Percentiles rank a stretch among this genome's conserved stretches.
Conservation (phyloP, 2,888 invertebrate genomes). For the Epistrophe eligans region DNA sequence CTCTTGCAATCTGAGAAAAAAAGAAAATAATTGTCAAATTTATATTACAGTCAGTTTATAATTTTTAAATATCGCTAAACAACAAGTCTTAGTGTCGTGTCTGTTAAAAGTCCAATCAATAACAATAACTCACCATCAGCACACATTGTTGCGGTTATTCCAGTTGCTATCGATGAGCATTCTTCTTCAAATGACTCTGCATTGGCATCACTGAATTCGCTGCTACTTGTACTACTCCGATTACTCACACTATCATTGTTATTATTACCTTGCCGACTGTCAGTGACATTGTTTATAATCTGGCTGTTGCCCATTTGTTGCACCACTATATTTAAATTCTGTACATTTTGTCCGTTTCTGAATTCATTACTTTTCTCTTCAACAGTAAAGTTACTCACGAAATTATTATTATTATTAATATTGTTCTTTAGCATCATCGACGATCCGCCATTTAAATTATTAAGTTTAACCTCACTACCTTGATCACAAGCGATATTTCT, state of each 20-base stretch:
- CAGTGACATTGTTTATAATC: constrained; percentile 40
- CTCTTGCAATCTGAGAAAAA: constrained; percentile 75
- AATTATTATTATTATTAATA: constrained; percentile 72
- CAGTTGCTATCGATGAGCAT: constrained; percentile 4
- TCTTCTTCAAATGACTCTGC: constrained; percentile 32
- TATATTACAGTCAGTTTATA: no score
- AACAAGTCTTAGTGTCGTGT: no score
- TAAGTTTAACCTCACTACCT: constrained; percentile 70
- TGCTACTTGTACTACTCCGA: constrained; percentile 61
- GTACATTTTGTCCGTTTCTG: constrained; percentile 43
- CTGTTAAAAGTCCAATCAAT: background rate
- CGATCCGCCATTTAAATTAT: constrained; percentile 70
- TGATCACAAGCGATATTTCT: constrained; percentile 76
- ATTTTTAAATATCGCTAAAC: no score
- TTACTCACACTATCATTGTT: constrained; percentile 52
- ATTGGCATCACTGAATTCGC: constrained; percentile 54
- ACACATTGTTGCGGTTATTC: constrained; percentile 42
- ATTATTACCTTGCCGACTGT: constrained; percentile 41
- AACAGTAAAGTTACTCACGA: constrained; percentile 66
- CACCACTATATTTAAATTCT: constrained; percentile 65
- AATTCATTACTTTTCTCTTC: constrained; percentile 48
- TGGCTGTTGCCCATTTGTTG: constrained; percentile 52
- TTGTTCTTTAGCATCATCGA: constrained; percentile 61
- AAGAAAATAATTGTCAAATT: background rate
- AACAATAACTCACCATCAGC: constrained; percentile 77